Conservation (phyloP, 2,888 invertebrate genomes). For the Chironomus tentans region DNA sequence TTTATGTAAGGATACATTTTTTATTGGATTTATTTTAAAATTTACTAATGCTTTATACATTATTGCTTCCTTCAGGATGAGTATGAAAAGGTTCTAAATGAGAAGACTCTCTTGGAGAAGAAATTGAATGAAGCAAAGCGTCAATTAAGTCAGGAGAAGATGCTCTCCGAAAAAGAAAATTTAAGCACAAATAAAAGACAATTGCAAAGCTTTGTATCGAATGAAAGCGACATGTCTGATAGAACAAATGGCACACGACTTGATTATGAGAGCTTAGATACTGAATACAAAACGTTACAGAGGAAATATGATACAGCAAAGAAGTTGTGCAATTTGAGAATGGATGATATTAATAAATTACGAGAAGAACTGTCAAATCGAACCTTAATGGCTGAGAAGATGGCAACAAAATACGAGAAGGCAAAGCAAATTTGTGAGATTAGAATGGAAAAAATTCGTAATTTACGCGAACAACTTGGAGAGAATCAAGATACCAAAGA, state of each 20-base stretch:
- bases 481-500: neutral
- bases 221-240: neutral
- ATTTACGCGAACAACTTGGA: neutral
- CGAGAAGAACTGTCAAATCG: neutral
- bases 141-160: neutral
- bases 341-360: neutral
- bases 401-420: neutral
- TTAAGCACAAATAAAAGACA: too few species aligned
- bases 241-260: neutral
- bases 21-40: too few species aligned
- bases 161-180: neutral
- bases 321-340: neutral
- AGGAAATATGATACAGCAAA: conserved; percentile 9
- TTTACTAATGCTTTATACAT: too few species aligned
- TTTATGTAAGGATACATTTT: neutral
- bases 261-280: neutral
- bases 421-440: neutral
- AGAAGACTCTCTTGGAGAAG: neutral
- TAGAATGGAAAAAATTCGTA: conserved; percentile 1
- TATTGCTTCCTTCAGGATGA: neutral
- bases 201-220: neutral
- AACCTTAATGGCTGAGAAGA: neutral
- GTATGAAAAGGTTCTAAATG: neutral
- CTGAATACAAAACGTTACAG: neutral
- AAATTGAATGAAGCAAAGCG: neutral